A percentile compares a stretch with the other conserved stretches of the same genome.
Conservation (phyloP, 2,113 vertebrate genomes). For the Tricholaema leucomelas region DNA sequence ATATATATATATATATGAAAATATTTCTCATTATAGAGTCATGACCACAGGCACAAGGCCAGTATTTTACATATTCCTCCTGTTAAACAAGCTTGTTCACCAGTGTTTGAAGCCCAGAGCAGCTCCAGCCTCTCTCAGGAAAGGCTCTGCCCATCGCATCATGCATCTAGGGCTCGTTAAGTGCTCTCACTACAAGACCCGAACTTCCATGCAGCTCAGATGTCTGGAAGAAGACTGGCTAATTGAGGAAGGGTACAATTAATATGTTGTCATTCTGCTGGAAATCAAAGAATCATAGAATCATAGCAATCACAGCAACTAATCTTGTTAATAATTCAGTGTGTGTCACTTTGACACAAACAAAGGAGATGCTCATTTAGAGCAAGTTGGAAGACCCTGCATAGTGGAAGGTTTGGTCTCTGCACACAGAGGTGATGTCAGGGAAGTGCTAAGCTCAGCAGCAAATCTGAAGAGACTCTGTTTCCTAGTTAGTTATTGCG, state of each 20-base stretch:
- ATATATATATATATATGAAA: too few relatives aligned
- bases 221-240: not conserved
- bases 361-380: not conserved
- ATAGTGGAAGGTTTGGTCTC: not conserved
- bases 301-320: too few relatives aligned
- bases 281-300: too few relatives aligned
- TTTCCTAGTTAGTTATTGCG: not conserved
- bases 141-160: not conserved
- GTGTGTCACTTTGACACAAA: not conserved
- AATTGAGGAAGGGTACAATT: not conserved
- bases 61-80: not conserved
- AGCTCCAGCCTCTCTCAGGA: not conserved
- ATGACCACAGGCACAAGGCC: not conserved
- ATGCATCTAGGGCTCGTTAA: not conserved
- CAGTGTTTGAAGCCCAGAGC: not conserved
- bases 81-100: not conserved
- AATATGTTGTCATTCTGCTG: not conserved
- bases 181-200: not conserved
- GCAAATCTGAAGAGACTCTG: not conserved
- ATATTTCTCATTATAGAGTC: not conserved
- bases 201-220: not conserved
- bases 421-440: not conserved
- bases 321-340: not conserved
- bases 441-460: not conserved
- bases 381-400: not conserved